phyloP scores from a whole-genome alignment of 1,140 invertebrate species.

The Babylonia areolata region DNA sequence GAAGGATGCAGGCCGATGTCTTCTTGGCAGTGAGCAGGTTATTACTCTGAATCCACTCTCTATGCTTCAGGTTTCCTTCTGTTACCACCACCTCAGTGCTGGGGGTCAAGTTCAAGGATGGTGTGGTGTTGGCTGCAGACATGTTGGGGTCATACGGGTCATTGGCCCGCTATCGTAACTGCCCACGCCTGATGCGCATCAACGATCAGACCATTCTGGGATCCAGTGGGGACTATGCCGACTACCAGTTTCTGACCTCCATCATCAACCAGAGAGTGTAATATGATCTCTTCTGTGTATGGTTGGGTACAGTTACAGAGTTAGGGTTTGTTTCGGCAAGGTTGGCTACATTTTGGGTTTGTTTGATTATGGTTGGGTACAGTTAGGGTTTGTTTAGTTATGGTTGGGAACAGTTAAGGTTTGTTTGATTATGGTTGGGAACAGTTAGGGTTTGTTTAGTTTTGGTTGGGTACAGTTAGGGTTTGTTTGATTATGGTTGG shows the following conservation, averaged over 20 bases:
- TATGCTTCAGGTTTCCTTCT: constrained; percentile 80
- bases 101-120: constrained; percentile 90
- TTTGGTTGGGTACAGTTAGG: too few species aligned
- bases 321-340: neutral
- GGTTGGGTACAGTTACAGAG: too few species aligned
- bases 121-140: constrained; percentile 94
- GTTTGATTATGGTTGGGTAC: too few species aligned
- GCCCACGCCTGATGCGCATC: constrained; percentile 89
- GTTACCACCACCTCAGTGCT: constrained; percentile 94
- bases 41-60: too few species aligned
- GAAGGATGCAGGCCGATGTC: too few species aligned
- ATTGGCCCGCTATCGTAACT: constrained; percentile 89
- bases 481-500: too few species aligned
- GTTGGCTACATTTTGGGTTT: constrained; percentile 9
- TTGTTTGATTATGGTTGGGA: too few species aligned
- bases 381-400: too few species aligned
- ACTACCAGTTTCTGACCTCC: constrained; percentile 92
- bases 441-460: too few species aligned
- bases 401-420: too few species aligned
- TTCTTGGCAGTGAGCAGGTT: too few species aligned
- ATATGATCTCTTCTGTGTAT: too few species aligned
- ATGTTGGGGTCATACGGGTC: constrained; percentile 94
- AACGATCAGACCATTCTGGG: constrained; percentile 93
- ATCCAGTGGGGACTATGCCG: constrained; percentile 94
- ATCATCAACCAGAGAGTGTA: constrained; percentile 95